Evolutionary conservation across 2,888 invertebrate species (phyloP).

Genomic region (Phengaris alcon): DNA sequence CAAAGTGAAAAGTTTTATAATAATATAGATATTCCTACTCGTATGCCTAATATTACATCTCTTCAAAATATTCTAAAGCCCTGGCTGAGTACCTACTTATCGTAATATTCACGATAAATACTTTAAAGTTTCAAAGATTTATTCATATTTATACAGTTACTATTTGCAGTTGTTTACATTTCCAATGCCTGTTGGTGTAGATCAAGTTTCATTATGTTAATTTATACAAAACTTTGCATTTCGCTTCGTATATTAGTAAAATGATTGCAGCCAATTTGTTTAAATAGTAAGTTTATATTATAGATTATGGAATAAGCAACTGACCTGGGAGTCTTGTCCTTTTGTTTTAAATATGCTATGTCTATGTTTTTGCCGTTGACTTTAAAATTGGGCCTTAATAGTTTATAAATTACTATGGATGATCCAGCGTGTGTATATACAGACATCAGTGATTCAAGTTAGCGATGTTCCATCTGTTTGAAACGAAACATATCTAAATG

Average conservation of each 20-base stretch:
- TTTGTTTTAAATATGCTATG: not conserved
- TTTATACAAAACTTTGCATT: conserved; percentile 22
- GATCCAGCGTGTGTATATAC: too few species aligned
- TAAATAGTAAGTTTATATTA: not conserved
- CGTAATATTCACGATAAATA: not conserved
- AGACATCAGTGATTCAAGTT: too few species aligned
- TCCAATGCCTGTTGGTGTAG: conserved; percentile 9
- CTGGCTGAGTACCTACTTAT: not conserved
- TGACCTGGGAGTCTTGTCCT: not conserved
- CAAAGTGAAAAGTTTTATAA: too few species aligned
- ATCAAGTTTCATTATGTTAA: conserved; percentile 18
- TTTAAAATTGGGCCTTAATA: too few species aligned
- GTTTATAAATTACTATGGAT: too few species aligned
- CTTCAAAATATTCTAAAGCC: too few species aligned
- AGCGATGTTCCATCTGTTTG: too few species aligned
- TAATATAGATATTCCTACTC: too few species aligned
- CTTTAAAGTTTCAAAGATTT: not conserved
- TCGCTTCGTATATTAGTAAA: not conserved
- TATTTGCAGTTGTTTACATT: conserved; percentile 15
- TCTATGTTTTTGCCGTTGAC: too few species aligned
- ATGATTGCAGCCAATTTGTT: not conserved
- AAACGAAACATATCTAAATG: too few species aligned
- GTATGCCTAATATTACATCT: too few species aligned
- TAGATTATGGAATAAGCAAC: too few species aligned
- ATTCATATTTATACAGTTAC: conserved; percentile 17